A percentile compares a stretch with the other conserved stretches of the same genome.
phyloP scores from a whole-genome alignment of 2,888 invertebrate species.

The Steinernema carpocapsae region DNA sequence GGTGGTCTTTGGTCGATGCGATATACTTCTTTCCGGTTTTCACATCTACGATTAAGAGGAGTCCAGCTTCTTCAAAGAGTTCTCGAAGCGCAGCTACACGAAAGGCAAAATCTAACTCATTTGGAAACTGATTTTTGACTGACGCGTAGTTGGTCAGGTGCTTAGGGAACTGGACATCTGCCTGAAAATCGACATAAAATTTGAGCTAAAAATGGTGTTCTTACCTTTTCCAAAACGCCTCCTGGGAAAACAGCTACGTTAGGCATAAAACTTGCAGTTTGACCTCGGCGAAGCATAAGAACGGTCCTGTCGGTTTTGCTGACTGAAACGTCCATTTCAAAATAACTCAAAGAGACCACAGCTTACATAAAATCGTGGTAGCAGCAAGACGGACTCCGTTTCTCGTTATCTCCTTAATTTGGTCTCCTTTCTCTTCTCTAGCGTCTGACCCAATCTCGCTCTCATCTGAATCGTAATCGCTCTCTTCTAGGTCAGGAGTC shows the following conservation, averaged over 20 bases:
- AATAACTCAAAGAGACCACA: background rate
- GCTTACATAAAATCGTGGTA: background rate
- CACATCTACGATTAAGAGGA: conserved; percentile 51
- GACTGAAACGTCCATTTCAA: no score
- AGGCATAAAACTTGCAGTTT: conserved; percentile 79
- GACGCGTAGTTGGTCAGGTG: conserved; percentile 45
- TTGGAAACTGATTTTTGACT: no score
- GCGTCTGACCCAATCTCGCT: no score
- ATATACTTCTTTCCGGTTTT: conserved; percentile 35
- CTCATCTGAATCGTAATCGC: no score
- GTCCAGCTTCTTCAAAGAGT: conserved; percentile 65
- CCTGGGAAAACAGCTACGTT: conserved; percentile 86
- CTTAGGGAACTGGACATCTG: conserved; percentile 46
- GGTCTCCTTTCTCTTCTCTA: background rate
- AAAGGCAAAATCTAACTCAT: conserved; percentile 40
- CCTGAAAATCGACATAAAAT: conserved; percentile 47
- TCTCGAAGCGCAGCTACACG: conserved; percentile 54
- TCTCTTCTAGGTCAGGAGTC: no score
- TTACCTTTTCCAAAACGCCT: conserved; percentile 75
- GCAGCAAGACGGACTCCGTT: conserved; percentile 1
- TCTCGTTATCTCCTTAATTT: background rate
- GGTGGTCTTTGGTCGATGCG: conserved; percentile 43
- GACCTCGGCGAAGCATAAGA: conserved; percentile 75
- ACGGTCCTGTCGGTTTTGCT: conserved; percentile 57
- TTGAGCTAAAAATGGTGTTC: background rate